Evolutionary conservation across 2,113 vertebrate genomes (phyloP), one percentile per base, ranked within the genome.

Genomic region (Syngnathus typhle): DNA sequence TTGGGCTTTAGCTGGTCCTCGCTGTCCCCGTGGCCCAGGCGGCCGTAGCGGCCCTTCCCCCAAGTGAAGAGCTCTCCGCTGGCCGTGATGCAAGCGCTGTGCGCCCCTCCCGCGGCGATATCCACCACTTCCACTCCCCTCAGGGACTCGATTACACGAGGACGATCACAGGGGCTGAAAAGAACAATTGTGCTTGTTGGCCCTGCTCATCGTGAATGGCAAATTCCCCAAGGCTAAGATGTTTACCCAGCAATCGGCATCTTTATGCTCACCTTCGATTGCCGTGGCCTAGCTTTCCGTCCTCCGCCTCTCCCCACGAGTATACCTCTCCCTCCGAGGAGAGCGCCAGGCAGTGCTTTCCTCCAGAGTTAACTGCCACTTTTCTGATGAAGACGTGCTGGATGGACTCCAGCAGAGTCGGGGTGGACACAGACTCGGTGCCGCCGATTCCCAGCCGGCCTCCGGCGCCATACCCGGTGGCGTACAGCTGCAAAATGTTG

Each of bases 1-100:
- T 99, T 99, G 32, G 97, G 97, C 86, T 98, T 99, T 0, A 99
- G 89, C 12, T 98, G 97, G 80, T 99, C 97, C 74, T 99, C 97
- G 11, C 96, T 99, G 82, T 99, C 97, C 6, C 96, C 96, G 2
- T 99, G 97, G 1, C 97, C 97, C 64, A 99, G 92, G 7, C 97
- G 93, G 19, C 97, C 97, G 0, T 99, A 98, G 27, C 96, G 93
- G 41, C 97, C 97, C 68, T 99, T 99, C 44, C 97, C 97, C 97
- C 97, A 98, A 0, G 97, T 98, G 84, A 98, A 99, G 51, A 99
- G 95, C 84, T 98, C 97, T 47, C 97, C 97, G 0, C 93, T 96
- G 67, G 95, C 91, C 4, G 96, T 96, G 72, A 99, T 95, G 9
- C 96, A 99, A 0, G 96, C 97, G 0, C 97, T 98, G 89, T 99